These are phyloP conservation scores for Polypedilum pembai DNA, from an alignment of 1,140 invertebrate species.

Conservation along the genomic window DNA sequence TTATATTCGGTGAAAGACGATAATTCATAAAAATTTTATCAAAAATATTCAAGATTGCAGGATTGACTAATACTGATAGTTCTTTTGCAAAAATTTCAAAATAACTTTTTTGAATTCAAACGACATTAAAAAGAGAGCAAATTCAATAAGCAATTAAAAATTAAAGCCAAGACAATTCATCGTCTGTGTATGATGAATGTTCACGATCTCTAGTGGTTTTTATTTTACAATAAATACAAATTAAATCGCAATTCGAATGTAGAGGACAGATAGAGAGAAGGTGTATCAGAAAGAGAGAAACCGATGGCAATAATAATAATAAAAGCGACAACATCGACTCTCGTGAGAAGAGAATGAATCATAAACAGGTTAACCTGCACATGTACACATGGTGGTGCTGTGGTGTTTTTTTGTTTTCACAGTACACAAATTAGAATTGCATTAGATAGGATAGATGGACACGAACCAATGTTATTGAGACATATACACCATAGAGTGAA, in stretches of 20 bases:
- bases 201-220: too few relatives aligned
- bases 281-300: background rate
- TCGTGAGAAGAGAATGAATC: conserved; percentile 4
- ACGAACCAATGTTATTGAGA: background rate
- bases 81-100: too few relatives aligned
- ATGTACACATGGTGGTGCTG: background rate
- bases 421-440: background rate
- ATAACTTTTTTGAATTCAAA: too few relatives aligned
- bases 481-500: background rate
- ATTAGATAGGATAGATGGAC: background rate
- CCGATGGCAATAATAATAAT: background rate
- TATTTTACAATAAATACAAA: too few relatives aligned
- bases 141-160: too few relatives aligned
- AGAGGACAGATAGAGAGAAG: background rate
- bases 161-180: too few relatives aligned
- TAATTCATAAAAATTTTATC: too few relatives aligned
- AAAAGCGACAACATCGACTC: background rate
- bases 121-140: too few relatives aligned
- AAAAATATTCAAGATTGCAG: too few relatives aligned
- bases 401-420: background rate
- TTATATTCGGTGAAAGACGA: too few relatives aligned
- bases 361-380: conserved; percentile 22
- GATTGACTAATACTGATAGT: too few relatives aligned
- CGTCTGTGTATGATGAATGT: too few relatives aligned
- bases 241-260: background rate